A percentile compares a stretch with the other conserved stretches of the same genome.
phyloP scores from a whole-genome alignment of 2,797 vertebrate genomes.

The Manis pentadactyla region DNA sequence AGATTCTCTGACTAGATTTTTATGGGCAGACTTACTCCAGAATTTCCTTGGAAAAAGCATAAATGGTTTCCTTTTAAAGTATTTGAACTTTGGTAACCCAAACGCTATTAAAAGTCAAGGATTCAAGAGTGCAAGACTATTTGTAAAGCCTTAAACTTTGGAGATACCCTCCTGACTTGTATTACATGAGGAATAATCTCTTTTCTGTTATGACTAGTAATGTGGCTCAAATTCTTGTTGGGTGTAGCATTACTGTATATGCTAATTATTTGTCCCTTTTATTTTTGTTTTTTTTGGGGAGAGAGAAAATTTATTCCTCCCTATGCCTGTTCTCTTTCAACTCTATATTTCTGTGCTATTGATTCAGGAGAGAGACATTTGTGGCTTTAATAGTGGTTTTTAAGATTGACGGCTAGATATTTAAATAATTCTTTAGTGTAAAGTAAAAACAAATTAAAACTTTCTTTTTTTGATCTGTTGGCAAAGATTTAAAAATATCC shows the following conservation, averaged over 20 bases:
- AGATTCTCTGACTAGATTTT: background rate
- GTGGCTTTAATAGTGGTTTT: background rate
- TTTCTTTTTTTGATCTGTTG: background rate
- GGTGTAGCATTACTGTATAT: background rate
- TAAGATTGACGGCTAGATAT: background rate
- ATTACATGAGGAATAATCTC: background rate
- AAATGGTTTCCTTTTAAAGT: background rate
- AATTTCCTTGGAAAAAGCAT: background rate
- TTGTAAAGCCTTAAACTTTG: background rate
- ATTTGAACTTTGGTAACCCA: background rate
- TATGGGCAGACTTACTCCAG: background rate
- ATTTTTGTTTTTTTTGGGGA: background rate
- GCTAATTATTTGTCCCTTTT: background rate
- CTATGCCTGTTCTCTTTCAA: background rate
- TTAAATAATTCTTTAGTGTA: background rate
- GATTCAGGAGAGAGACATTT: background rate
- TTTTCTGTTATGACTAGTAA: background rate
- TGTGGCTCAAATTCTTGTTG: background rate
- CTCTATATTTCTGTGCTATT: background rate
- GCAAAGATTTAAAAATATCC: background rate
- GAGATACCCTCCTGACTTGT: background rate
- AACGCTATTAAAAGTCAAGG: background rate
- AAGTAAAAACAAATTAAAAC: background rate
- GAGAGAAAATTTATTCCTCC: background rate
- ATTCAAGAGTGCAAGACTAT: background rate